Conservation (phyloP, 2,888 invertebrate species). For the Philereme transversata region DNA sequence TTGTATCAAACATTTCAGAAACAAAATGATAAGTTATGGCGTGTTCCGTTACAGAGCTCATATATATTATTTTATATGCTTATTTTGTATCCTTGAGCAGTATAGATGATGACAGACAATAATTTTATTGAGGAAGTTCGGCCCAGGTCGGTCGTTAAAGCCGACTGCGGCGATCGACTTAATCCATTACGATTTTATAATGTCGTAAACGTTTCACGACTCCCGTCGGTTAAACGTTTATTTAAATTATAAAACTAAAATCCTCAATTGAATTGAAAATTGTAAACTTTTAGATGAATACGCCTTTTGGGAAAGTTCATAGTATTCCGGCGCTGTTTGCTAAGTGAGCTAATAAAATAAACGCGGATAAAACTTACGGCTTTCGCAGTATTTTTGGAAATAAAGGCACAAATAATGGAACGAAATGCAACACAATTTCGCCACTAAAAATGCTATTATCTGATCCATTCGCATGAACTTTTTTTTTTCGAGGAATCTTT, state of each 20-base stretch:
- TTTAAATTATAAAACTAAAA: conserved; percentile 59
- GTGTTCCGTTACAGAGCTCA: conserved; percentile 34
- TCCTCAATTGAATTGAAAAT: conserved; percentile 39
- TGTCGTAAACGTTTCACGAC: conserved; percentile 78
- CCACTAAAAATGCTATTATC: too few relatives aligned
- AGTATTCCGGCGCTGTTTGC: conserved; percentile 29
- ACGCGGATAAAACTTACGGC: conserved; percentile 30
- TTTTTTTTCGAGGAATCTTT: background rate
- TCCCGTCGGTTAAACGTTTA: conserved; percentile 67
- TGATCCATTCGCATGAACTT: too few relatives aligned
- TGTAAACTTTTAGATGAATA: conserved; percentile 36
- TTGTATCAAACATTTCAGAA: conserved; percentile 18
- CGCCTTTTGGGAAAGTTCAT: conserved; percentile 28
- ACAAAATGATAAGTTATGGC: conserved; percentile 18
- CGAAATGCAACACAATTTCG: conserved; percentile 2
- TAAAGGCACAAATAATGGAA: conserved; percentile 9
- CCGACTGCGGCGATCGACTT: conserved; percentile 71
- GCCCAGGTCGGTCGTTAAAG: conserved; percentile 73
- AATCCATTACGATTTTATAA: conserved; percentile 80
- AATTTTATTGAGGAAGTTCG: conserved; percentile 80
- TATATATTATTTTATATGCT: conserved; percentile 38
- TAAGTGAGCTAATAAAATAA: conserved; percentile 35
- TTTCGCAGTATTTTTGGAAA: conserved; percentile 19
- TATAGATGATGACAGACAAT: conserved; percentile 59
- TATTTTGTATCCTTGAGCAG: conserved; percentile 43